phyloP scores from a whole-genome alignment of 2,797 vertebrate species.

The Cheracebus regulus region DNA sequence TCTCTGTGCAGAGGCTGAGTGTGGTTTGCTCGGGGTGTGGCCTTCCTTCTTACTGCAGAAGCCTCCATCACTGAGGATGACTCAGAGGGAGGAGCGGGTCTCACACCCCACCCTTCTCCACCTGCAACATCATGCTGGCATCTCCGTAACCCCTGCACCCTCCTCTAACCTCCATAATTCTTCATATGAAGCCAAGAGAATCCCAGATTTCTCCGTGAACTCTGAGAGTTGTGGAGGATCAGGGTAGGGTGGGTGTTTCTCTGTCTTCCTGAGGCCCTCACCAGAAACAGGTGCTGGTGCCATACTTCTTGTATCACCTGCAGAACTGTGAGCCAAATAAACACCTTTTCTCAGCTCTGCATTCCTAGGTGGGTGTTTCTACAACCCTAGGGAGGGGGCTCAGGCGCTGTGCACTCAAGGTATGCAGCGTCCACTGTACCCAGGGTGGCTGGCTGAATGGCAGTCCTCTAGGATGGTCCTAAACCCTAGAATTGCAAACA shows the following conservation, averaged over 20 bases:
- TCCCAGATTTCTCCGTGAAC: neutral
- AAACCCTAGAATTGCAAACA: no score
- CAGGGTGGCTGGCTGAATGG: fast-evolving
- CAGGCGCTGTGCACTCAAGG: fast-evolving
- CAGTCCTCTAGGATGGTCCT: neutral
- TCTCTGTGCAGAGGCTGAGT: neutral
- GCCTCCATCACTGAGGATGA: fast-evolving
- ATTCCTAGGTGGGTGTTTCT: neutral
- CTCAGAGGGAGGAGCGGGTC: neutral
- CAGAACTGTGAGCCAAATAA: no score
- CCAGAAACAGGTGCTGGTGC: no score
- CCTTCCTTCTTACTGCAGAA: neutral
- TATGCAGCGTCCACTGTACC: fast-evolving
- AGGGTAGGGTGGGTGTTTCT: fast-evolving
- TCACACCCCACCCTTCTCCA: neutral
- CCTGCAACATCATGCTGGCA: neutral
- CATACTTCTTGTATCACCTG: no score
- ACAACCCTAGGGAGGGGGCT: neutral
- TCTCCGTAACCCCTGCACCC: neutral
- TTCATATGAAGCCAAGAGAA: neutral
- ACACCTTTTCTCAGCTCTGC: neutral
- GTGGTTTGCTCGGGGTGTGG: neutral
- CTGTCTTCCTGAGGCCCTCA: neutral
- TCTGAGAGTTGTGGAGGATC: neutral
- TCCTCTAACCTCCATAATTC: neutral